Evolutionary conservation across 2,888 invertebrate species (phyloP), one percentile per base, ranked within the genome.

Genomic region (Tyria jacobaeae): DNA sequence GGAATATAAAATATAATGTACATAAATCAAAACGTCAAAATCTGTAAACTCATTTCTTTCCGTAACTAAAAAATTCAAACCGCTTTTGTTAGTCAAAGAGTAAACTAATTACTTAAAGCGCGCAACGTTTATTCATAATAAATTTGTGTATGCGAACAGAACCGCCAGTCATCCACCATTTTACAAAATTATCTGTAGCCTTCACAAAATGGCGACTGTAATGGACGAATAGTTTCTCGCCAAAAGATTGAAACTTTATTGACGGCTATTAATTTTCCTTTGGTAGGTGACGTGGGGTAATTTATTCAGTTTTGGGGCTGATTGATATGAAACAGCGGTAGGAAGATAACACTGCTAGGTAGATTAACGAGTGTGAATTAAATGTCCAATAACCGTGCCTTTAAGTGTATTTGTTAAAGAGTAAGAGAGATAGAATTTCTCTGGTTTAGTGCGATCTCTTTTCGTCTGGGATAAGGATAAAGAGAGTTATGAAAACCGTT

Each of bases 81-180:
- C 35, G 14, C 34, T 21, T 49, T 39, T 17, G 10, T 51, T 44
- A 60, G 56, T 25, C 48, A 51, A 56, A 60, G 62, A 61, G 60
- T 15, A 61, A 72, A 73, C 66, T 70, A 66, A 60, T 48, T 61
- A 65, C 63, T 50, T 57, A 27, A 69, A 67, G 67, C 7, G 58
- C 37, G 34, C 58, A 65, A 64, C 67, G 60, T 70, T 75, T 62
- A 65, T 52, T 60, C 41, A 54, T 55, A 70, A 82, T 83, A 84
- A 84, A 82, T 84, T 49, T 79, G 64, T 68, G 76, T 66, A 70
- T 66, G 53, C 71, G 48, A 67, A 75, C 68, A 66, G 62, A 73
- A 80, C 64, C 66, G 83, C 85, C 75, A 79, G 80, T 85, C 85
- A 85, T 78, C 71, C 74, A 74, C 79, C 83, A 80, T 85, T 86